Base-by-base conservation (phyloP, 2,888 invertebrate genomes). In the Callosobruchus maculatus region DNA sequence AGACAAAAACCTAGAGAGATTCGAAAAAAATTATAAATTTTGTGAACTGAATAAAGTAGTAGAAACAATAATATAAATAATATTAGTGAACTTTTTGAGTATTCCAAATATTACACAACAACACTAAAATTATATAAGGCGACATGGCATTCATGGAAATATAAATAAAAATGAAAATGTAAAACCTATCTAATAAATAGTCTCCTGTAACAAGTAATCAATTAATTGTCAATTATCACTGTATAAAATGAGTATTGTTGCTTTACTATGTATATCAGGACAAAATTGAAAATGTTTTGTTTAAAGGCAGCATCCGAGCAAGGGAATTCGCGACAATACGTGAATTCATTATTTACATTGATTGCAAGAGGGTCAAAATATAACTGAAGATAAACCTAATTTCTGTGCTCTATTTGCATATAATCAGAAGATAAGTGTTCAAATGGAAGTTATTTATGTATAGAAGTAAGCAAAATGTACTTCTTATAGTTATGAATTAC, bases 231-330 rank as follows among this genome's bases (percentile, higher is more conserved):
- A 3, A 78, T 80, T 78, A 81, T 82, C 80, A 81, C 82, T 81
- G 78, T 81, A 72, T 81, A 73, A 78, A 81, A 78, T 79, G 80
- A 82, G 82, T 82, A 81, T 82, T 82, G 80, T 79, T 81, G 80
- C 81, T 80, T 79, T 77, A 80, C 78, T 71, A 71, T 30, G 21
- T 26, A 71, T 71, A 71, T 49, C 1, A 49, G 7, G 49, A 18
- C 49, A 18, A 49, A 49, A 49, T 49, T 49, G 49, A 49, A 49
- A 49, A 18, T 18, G 13, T 18, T 49, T 13, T 5, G 49, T 49
- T 18, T 49, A 18, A 1, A 49, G 18, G 49, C 1, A 13, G 49
- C 49, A 49, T 49, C 13, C 1, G 3, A 49, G 13, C 1, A 13
- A 7, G 13, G 1, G 13, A 13, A 18, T 49, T 1, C 49, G 18